Base-by-base conservation (phyloP, 2,888 invertebrate species). In the Uropetala carovei region DNA sequence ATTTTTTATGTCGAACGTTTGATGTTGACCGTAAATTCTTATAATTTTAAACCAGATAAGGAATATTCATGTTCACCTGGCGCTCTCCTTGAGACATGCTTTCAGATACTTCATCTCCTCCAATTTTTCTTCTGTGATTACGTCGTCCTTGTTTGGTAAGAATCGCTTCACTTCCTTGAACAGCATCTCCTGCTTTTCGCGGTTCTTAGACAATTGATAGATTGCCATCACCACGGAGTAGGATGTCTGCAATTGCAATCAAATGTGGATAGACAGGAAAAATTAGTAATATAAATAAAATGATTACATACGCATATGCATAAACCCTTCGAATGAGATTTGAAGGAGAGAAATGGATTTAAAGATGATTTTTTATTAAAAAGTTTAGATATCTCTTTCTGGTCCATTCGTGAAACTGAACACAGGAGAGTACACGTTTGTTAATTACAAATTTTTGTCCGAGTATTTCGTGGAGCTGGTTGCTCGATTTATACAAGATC, bases 181-280 rank as follows among this genome's bases (percentile, higher is more conserved):
- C 92, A 98, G 95, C 93, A 95, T 96, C 93, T 95, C 96, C 94
- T 98, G 98, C 93, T 96, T 97, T 92, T 97, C 96, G 18, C 96
- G 95, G 95, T 98, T 97, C 94, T 96, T 96, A 11, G 97, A 97
- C 93, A 98, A 94, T 94, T 97, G 96, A 95, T 97, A 98, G 92
- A 98, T 96, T 30, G 97, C 97, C 93, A 97, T 97, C 0, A 97
- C 97, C n/a, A 96, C 96, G 7, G 97, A 97, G 64, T 97, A 97
- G 0, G 97, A 97, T 8, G 98, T 98, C 95, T 97, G 93, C 92
- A 94, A 93, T 59, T 91, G 92, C 58, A 64, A 27, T 43, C 5
- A 5, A 43, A 43, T 1, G n/a, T n/a, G 43, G 43, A 43, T 43
- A 43, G 43, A 43, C 43, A 5, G 43, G 43, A 43, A 3, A 43